Base-by-base conservation (phyloP, 2,888 invertebrate species). In the Spialia ferax region DNA sequence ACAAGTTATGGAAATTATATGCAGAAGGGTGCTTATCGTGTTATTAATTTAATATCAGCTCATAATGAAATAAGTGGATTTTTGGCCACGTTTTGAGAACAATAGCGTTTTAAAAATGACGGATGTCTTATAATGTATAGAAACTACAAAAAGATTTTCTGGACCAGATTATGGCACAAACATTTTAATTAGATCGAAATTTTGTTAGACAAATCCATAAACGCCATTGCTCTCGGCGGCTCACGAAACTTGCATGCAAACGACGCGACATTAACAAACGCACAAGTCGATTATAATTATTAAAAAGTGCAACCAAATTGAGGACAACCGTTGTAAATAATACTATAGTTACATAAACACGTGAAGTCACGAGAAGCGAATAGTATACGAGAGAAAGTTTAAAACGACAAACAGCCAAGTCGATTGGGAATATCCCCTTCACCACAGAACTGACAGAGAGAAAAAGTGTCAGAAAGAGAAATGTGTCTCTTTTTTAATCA, bases 1-100 rank as follows among this genome's bases (percentile, higher is more conserved):
- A 87, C 83, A 82, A 85, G 78, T 82, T 83, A 81, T 78, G 79
- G 82, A 81, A 80, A 83, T 80, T 82, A 85, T 54, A 84, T 84
- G 82, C 80, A 78, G 79, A 79, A 77, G 83, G 82, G 85, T 81
- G 79, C 73, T 69, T 69, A 69, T 71, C 72, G 69, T 70, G 71
- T 73, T 73, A 73, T 74, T 74, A 76, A 77, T 75, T 52, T 48
- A 48, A 22, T 13, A 23, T 22, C 23, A 23, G n/a, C 23, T 52
- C 42, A 42, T n/a, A 48, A 7, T 23, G 42, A 42, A 23, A 52
- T 1, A 6, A 23, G 23, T 13, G 6, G 52, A 11, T 20, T 52
- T 52, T 13, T 32, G 56, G 57, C 55, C 52, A 42, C 20, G 38
- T 68, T 10, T 26, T 59, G 62, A 69, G 69, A 71, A 70, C 66